Conservation (phyloP, 2,113 vertebrate species). For the Strix aluco region DNA sequence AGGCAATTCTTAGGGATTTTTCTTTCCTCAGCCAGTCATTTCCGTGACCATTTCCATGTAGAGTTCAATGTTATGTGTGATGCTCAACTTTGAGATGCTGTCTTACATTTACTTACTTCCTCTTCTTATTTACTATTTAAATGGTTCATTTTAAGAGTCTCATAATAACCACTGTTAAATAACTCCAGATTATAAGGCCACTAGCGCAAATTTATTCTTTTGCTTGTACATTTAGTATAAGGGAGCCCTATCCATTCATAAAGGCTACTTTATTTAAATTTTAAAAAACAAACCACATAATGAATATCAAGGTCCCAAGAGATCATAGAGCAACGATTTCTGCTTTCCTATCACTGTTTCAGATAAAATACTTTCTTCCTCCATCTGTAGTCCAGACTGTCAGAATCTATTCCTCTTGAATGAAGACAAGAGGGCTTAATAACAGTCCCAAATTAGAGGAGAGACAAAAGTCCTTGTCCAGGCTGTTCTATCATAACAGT, state of each 20-base stretch:
- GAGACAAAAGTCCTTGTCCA: not conserved
- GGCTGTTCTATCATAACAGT: not conserved
- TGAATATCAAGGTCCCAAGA: not conserved
- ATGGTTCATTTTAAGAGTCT: not conserved
- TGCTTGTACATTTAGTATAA: not conserved
- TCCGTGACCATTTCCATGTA: not conserved
- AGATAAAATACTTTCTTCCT: not conserved
- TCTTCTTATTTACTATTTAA: not conserved
- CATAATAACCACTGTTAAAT: not conserved
- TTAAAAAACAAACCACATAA: not conserved
- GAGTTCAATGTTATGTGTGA: not conserved
- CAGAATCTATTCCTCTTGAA: not conserved
- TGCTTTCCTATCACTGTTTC: not conserved
- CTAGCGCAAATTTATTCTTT: not conserved
- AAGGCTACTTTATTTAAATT: not conserved
- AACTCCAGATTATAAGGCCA: not conserved
- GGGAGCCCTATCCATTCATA: rapidly evolving
- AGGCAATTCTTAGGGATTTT: not conserved
- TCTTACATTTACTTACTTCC: not conserved
- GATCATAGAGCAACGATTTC: not conserved
- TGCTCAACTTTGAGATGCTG: not conserved
- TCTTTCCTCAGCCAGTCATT: not conserved
- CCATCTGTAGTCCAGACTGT: not conserved
- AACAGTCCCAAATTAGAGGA: not conserved
- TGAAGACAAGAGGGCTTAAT: not conserved